These are phyloP conservation scores for Drosophila pegasa DNA, from an alignment of 2,888 invertebrate genomes.

Conservation along the genomic window DNA sequence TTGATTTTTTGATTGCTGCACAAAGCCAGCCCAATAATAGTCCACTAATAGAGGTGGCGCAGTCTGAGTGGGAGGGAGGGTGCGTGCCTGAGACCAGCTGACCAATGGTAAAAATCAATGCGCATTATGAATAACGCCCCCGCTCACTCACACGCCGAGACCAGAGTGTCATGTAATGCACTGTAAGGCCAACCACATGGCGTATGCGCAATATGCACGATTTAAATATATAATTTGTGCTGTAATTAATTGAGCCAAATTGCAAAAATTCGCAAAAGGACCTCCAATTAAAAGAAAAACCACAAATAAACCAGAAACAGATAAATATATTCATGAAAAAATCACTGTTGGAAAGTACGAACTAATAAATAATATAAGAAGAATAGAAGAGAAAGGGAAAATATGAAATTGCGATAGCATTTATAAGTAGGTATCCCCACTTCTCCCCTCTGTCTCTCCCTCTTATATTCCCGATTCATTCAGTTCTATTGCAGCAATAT, in stretches of 20 bases:
- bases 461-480: too few relatives aligned
- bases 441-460: too few relatives aligned
- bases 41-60: background rate
- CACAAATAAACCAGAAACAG: conserved; percentile 12
- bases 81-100: background rate
- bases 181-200: conserved; percentile 29
- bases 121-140: conserved; percentile 32
- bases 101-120: conserved; percentile 47
- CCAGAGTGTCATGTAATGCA: background rate
- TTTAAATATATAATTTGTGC: conserved; percentile 22
- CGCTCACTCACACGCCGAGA: background rate
- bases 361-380: too few relatives aligned
- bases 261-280: background rate
- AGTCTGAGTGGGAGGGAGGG: background rate
- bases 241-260: conserved; percentile 30
- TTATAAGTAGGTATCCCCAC: too few relatives aligned
- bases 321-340: background rate
- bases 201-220: conserved; percentile 36
- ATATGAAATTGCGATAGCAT: too few relatives aligned
- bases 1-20: conserved; percentile 39
- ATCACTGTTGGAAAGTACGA: background rate
- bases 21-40: conserved; percentile 1
- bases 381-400: too few relatives aligned
- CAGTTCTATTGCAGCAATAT: too few relatives aligned
- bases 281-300: conserved; percentile 4